Base-by-base conservation (phyloP, 1,140 invertebrate species). In the Cotesia glomerata region DNA sequence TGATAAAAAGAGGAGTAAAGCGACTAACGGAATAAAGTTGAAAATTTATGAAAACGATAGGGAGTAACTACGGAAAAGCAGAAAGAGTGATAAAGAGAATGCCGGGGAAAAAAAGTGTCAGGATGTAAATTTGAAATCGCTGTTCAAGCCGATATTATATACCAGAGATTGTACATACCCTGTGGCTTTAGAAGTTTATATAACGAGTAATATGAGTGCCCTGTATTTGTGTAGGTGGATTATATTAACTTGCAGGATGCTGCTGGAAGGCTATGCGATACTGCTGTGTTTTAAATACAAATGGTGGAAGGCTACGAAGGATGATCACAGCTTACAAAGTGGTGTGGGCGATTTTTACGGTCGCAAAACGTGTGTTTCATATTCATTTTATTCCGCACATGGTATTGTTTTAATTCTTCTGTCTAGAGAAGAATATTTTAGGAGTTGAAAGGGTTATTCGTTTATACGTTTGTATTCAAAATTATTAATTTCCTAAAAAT, bases 1-100 rank as follows among this genome's bases (percentile, higher is more conserved):
- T 3, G 39, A 67, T 67, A 67, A 68, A 56, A 68, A 68, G 65
- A 71, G 49, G 71, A 13, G 54, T 11, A 63, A 59, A 61, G 39
- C 75, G 73, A 72, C 75, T 76, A 69, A 79, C 77, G 76, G 78
- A 84, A 84, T 85, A 84, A 85, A 84, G 83, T 80, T 74, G 71
- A 80, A 78, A 83, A 84, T 84, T 85, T 85, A 85, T 85, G 82
- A 80, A 84, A 85, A 85, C 69, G 65, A 63, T 64, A 54, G 49
- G 52, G 62, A 65, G 49, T 71, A 49, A 62, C 18, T 58, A 58
- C 45, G 61, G 64, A 54, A 72, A 73, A 54, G 52, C 13, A 69
- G 69, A 73, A 73, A 51, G 32, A 0, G 36, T 61, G 63, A 59
- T 62, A 1, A 52, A 32, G 61, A 16, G 5, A 64, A 64, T 26